These are phyloP conservation scores for Trididemnum miniatum DNA, from an alignment of 23 tunicate genomes.

Conservation along the genomic window DNA sequence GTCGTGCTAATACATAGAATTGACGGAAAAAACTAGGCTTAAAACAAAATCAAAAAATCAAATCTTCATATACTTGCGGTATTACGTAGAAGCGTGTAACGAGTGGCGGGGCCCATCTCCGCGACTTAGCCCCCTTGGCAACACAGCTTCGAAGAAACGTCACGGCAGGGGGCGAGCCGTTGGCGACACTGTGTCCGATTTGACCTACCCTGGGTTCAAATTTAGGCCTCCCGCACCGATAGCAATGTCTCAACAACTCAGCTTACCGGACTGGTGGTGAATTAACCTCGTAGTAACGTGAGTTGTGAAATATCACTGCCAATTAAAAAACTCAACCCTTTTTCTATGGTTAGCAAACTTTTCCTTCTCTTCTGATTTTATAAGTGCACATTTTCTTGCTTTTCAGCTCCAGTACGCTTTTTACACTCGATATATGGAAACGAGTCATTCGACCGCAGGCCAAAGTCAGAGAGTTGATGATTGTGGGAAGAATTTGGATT, in stretches of 20 bases:
- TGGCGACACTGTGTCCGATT: background rate
- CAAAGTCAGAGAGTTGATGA: constrained; percentile 71
- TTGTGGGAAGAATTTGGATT: constrained; percentile 83
- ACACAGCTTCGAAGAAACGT: background rate
- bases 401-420: constrained; percentile 81
- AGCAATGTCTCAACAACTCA: background rate
- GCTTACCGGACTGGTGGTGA: background rate
- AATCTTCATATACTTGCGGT: background rate
- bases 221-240: background rate
- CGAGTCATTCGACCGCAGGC: constrained; percentile 67
- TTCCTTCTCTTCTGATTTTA: too few relatives aligned
- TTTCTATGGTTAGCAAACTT: too few relatives aligned
- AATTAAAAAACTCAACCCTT: too few relatives aligned
- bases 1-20: too few relatives aligned
- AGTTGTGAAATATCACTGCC: too few relatives aligned
- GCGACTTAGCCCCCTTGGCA: background rate
- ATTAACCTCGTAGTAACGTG: too few relatives aligned
- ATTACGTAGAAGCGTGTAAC: background rate
- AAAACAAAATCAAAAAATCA: too few relatives aligned
- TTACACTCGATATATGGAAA: constrained; percentile 92
- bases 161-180: background rate
- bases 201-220: background rate
- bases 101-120: background rate
- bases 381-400: too few relatives aligned
- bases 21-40: too few relatives aligned